A percentile compares a stretch with the other conserved stretches of the same genome.
Evolutionary conservation across 1,140 invertebrate genomes (phyloP).

Genomic region (Dolichoris vasculosae): DNA sequence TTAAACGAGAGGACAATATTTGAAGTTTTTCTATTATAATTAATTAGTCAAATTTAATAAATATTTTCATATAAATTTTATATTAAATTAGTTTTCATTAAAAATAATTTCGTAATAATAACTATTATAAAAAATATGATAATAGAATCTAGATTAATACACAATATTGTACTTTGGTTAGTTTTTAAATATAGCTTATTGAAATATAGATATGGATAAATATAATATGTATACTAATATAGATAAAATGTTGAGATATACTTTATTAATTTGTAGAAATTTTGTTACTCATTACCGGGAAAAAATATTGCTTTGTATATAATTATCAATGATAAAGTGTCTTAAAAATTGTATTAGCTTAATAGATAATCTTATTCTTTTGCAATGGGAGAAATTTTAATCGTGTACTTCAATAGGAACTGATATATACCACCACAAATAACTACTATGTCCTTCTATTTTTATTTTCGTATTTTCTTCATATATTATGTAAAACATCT

Average conservation of each 20-base stretch:
- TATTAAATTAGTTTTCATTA: slow-evolving; percentile 13
- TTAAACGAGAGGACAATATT: slow-evolving; percentile 64
- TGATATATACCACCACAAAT: slow-evolving; percentile 59
- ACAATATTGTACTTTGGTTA: slow-evolving; percentile 29
- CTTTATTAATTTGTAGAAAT: slow-evolving; percentile 34
- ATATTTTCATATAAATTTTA: slow-evolving; percentile 26
- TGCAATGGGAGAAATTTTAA: slow-evolving; percentile 56
- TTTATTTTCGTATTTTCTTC: slow-evolving; percentile 11
- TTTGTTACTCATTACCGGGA: slow-evolving; percentile 40
- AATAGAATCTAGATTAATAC: slow-evolving; percentile 19
- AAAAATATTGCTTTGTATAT: slow-evolving; percentile 47
- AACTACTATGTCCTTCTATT: slow-evolving; percentile 44
- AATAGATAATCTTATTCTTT: slow-evolving; percentile 29
- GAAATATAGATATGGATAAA: slow-evolving; percentile 7
- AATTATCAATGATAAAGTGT: slow-evolving; percentile 31
- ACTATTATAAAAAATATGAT: background rate
- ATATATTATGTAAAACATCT: slow-evolving; percentile 61
- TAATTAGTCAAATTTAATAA: slow-evolving; percentile 16
- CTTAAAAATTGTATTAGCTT: slow-evolving; percentile 27
- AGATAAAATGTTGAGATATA: slow-evolving; percentile 19
- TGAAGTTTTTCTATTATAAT: slow-evolving; percentile 5
- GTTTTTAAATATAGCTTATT: slow-evolving; percentile 11
- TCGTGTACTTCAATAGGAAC: slow-evolving; percentile 60
- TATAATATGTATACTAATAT: slow-evolving; percentile 29
- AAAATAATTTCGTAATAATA: background rate